Base-by-base conservation (phyloP, 1,140 invertebrate genomes). In the Carposina sasakii region DNA sequence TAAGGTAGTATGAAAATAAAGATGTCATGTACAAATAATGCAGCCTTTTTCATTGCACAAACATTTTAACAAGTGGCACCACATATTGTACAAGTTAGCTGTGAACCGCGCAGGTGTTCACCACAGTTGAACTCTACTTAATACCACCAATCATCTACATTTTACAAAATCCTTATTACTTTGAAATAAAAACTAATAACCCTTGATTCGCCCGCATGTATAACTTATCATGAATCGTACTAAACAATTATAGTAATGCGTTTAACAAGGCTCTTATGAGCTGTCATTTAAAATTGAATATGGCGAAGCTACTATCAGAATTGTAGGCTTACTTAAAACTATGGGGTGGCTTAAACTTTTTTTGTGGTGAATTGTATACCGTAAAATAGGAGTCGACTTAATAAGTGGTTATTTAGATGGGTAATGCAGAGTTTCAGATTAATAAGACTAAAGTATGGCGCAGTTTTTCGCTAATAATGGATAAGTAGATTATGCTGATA, bases 391-490 rank as follows among this genome's bases (percentile, higher is more conserved):
- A 78, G 58, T 65, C 59, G 74, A 73, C 71, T 68, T 71, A 71
- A 76, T 81, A 76, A 76, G 60, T 75, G 63, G 73, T 70, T 76
- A 63, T 75, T 76, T 71, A 71, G 69, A 54, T 44, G 52, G 64
- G 66, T 71, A 64, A 68, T 67, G 48, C 54, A 16, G 36, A 19
- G 34, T 23, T 58, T 50, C 33, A 54, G 50, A 52, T 59, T 56
- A 48, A 48, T 45, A 43, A 26, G 26, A 30, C 21, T 16, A 26
- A 24, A 33, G 22, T 52, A 40, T 52, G 26, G 24, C 10, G 24
- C 28, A 37, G 54, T 37, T 57, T 53, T 42, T 39, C 9, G 4
- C 20, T 34, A 22, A n/a, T 12, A 41, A 30, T 31, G 19, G 24
- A 20, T 63, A 63, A 60, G 54, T 20, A 44, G 60, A 56, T 63